Base-by-base conservation (phyloP, 1,140 invertebrate genomes). In the Psilanteris sp. region DNA sequence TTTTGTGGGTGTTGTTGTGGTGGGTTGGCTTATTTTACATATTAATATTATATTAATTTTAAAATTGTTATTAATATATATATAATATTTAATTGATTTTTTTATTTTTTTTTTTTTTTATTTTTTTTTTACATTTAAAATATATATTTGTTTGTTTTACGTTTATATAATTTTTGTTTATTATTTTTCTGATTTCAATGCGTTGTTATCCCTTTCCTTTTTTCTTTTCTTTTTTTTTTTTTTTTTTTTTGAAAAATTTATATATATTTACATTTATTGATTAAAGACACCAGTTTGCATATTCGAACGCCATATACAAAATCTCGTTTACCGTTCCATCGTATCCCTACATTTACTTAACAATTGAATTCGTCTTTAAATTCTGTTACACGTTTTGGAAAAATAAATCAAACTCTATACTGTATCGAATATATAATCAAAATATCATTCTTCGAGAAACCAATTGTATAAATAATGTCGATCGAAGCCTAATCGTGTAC, bases 401-500 rank as follows among this genome's bases (percentile, higher is more conserved):
- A 61, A 61, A 41, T 68, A 62, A 68, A 34, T 50, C 14, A 68
- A 68, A 39, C 14, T 37, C 29, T 48, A 32, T 39, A 15, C 32
- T 8, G 20, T 55, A 15, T 54, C 15, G 39, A 46, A 29, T 36
- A 15, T 67, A 50, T 59, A 68, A 70, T 70, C 10, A 52, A 70
- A 70, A 59, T 61, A 61, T 61, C 34, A 46, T 41, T 71, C 41
- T 55, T 50, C 18, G 29, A 66, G 22, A 73, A 64, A 54, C 24
- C 44, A 59, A 57, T 27, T 20, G n/a, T 59, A 59, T 61, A 74
- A 62, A 48, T 61, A 74, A 74, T 59, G n/a, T 26, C 24, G 18
- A 36, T 67, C 62, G 46, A 67, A 67, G 71, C 48, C 48, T 75
- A 75, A 68, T 68, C 48, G 48, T 68, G 62, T 75, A 75, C 62